A percentile compares a stretch with the other conserved stretches of the same genome.
These are phyloP conservation scores for Pristionchus exspectatus DNA, from an alignment of 2,888 invertebrate species.

Conservation along the genomic window DNA sequence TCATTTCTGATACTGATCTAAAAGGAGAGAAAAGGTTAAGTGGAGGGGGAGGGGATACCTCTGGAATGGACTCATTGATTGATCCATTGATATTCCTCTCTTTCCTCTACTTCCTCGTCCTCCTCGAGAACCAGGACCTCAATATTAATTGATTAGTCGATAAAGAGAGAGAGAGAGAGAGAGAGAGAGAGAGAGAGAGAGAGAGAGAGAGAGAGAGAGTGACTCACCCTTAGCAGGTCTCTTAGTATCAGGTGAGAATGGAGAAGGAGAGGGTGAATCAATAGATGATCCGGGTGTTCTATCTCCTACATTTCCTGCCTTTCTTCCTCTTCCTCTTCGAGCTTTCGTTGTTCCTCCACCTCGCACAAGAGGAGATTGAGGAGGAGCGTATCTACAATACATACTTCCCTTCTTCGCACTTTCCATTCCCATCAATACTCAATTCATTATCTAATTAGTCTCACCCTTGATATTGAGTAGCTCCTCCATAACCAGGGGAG, in stretches of 20 bases:
- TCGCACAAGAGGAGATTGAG: conserved; percentile 47
- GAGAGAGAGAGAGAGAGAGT: neutral
- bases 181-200: neutral
- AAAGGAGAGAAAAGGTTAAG: neutral
- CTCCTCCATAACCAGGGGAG: neutral
- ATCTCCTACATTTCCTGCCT: conserved; percentile 42
- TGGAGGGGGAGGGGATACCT: neutral
- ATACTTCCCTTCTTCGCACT: neutral
- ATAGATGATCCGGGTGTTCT: conserved; percentile 48
- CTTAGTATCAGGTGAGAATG: conserved; percentile 37
- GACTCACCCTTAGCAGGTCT: neutral
- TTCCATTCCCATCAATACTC: neutral
- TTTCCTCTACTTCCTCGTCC: conserved; percentile 46
- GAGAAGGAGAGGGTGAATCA: conserved; percentile 28
- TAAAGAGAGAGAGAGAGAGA: neutral
- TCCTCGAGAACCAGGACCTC: conserved; percentile 43
- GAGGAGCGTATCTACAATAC: neutral
- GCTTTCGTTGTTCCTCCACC: neutral
- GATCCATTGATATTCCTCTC: conserved; percentile 19
- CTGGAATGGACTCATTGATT: neutral
- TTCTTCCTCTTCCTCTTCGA: conserved; percentile 26
- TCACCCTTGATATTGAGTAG: neutral
- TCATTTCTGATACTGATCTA: conserved; percentile 43
- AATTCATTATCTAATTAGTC: neutral
- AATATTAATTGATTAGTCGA: neutral